Evolutionary conservation across 1,140 invertebrate genomes (phyloP).

Genomic region (Trichonephila clavipes): DNA sequence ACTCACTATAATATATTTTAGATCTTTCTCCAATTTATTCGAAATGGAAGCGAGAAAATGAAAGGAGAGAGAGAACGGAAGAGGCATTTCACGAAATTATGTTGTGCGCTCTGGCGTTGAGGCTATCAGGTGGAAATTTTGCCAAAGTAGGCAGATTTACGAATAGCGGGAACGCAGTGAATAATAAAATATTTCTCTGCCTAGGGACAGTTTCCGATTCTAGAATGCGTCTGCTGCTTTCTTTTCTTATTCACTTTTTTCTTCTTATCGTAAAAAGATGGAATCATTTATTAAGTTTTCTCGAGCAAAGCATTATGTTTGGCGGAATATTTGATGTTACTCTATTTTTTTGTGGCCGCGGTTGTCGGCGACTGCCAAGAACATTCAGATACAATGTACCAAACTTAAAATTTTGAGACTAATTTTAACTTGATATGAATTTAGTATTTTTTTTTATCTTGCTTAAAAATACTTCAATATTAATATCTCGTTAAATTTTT

Average conservation of each 20-base stretch:
- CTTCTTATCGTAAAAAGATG: neutral
- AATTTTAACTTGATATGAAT: too few species aligned
- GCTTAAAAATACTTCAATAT: too few species aligned
- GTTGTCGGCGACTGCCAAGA: too few species aligned
- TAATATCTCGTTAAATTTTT: too few species aligned
- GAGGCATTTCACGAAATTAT: neutral
- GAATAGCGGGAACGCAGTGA: neutral
- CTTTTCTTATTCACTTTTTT: neutral
- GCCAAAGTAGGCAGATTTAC: neutral
- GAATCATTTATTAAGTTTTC: too few species aligned
- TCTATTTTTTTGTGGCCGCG: too few species aligned
- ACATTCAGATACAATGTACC: too few species aligned
- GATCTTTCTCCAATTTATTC: neutral
- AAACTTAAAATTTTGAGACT: too few species aligned
- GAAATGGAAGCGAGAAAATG: neutral
- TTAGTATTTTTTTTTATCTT: too few species aligned
- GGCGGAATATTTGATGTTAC: too few species aligned
- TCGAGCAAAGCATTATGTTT: too few species aligned
- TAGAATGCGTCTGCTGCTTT: neutral
- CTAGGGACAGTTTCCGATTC: neutral
- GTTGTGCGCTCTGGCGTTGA: neutral
- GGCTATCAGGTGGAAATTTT: neutral
- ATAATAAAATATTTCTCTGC: neutral
- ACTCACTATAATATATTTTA: neutral
- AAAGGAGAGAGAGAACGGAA: neutral